phyloP scores from a whole-genome alignment of 2,113 vertebrate genomes.

The Sander lucioperca region DNA sequence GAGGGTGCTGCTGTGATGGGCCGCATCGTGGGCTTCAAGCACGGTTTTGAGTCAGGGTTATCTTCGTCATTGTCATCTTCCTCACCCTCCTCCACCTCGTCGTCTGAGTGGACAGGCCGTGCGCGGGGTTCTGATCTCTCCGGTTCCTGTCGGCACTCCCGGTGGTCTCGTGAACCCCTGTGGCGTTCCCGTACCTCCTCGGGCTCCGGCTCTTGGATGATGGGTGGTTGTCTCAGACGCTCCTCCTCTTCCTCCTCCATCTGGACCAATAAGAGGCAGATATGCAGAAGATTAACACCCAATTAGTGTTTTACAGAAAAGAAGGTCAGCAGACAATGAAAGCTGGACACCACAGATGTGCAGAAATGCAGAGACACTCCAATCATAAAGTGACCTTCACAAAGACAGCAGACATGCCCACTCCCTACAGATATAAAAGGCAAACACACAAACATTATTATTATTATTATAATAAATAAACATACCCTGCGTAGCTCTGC shows the following conservation, averaged over 20 bases:
- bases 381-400: conserved; percentile 79
- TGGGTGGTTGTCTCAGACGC: conserved; percentile 92
- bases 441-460: conserved; percentile 17
- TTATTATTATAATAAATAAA: background rate
- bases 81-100: conserved; percentile 92
- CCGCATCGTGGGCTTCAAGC: conserved; percentile 95
- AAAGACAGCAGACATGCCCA: conserved; percentile 45
- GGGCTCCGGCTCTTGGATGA: conserved; percentile 92
- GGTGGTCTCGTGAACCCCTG: conserved; percentile 81
- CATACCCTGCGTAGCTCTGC: conserved; percentile 97
- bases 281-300: conserved; percentile 24
- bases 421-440: conserved; percentile 4
- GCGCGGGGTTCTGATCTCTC: conserved; percentile 82
- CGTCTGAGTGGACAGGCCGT: conserved; percentile 84
- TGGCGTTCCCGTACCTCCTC: conserved; percentile 90
- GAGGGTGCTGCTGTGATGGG: conserved; percentile 96
- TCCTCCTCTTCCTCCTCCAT: conserved; percentile 99
- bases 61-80: conserved; percentile 93
- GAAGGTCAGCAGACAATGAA: conserved; percentile 43
- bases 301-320: conserved; percentile 30
- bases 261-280: conserved; percentile 79
- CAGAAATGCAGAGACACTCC: conserved; percentile 41
- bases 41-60: conserved; percentile 90
- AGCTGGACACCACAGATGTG: conserved; percentile 40
- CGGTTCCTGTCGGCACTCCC: conserved; percentile 88